These are phyloP conservation scores for Antigone vipio DNA, from an alignment of 2,113 vertebrate species.

Conservation along the genomic window DNA sequence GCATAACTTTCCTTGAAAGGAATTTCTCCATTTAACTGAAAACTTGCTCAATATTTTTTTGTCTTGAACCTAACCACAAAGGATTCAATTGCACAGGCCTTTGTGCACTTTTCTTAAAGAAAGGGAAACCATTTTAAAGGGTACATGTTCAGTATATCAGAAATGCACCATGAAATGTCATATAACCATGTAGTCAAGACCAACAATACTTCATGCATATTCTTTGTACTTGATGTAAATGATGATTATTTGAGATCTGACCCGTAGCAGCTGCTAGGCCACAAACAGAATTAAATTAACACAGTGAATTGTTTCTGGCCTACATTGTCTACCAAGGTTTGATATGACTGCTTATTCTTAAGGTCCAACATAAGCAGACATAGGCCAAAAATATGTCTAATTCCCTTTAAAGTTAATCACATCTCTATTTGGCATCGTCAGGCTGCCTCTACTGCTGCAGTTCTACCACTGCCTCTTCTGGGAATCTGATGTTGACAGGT, in stretches of 20 bases:
- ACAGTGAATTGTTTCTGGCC: neutral
- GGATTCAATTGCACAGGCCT: neutral
- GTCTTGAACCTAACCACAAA: neutral
- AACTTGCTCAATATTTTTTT: neutral
- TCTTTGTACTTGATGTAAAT: conserved; percentile 6
- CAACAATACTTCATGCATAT: neutral
- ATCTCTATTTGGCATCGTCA: neutral
- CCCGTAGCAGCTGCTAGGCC: neutral
- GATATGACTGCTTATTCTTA: neutral
- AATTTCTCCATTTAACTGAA: neutral
- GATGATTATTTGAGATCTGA: neutral
- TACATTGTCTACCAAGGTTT: neutral
- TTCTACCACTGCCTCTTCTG: neutral
- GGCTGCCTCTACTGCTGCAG: neutral
- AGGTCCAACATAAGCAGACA: neutral
- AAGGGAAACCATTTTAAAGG: neutral
- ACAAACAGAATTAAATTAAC: neutral
- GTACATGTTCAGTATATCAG: neutral
- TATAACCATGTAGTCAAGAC: neutral
- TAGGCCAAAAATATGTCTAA: neutral
- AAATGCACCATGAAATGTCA: neutral
- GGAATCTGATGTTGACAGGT: conserved; percentile 42
- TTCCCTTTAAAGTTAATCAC: neutral
- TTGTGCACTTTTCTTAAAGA: neutral
- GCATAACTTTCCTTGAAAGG: neutral